Base-by-base conservation (phyloP, 2,888 invertebrate species). In the Drosophila siamana region DNA sequence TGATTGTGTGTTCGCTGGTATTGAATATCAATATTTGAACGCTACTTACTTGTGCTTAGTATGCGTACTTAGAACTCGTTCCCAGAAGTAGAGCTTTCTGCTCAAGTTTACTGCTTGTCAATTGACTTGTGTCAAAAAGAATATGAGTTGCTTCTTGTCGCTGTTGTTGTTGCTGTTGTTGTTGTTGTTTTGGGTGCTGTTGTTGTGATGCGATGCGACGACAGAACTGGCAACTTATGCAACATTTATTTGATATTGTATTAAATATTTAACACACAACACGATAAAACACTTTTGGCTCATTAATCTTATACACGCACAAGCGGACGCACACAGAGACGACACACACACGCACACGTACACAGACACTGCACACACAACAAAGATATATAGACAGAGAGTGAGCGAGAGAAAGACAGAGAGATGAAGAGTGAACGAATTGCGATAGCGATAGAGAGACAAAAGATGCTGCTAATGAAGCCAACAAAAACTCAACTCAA, bases 221-320 rank as follows among this genome's bases (percentile, higher is more conserved):
- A 43, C 62, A 47, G 52, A 60, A 54, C 67, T 67, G 70, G 52
- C 74, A 66, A 68, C 77, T 83, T 82, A 86, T 83, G 88, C 83
- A 88, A 83, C 77, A 86, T 83, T 86, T 79, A 86, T 80, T 72
- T 69, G 69, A 78, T 81, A 82, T 77, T 79, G 76, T 88, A 86
- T 88, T 77, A 86, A 83, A 88, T 83, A 83, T 88, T 88, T 82
- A 88, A 74, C 76, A 69, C 80, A 86, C 74, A 83, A 86, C 83
- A 83, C 83, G 85, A 85, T 88, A 83, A 84, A 85, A 88, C 82
- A 85, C 87, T 88, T 85, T 81, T 74, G 79, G 77, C 89, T 86
- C 87, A 85, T 85, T 85, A 86, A 81, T 78, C 89, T 74, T 70
- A 68, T 41, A 62, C 36, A 61, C 69, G 72, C 52, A 65, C 55